phyloP scores from a whole-genome alignment of 1,140 invertebrate species.

The Platyscapa corneri region DNA sequence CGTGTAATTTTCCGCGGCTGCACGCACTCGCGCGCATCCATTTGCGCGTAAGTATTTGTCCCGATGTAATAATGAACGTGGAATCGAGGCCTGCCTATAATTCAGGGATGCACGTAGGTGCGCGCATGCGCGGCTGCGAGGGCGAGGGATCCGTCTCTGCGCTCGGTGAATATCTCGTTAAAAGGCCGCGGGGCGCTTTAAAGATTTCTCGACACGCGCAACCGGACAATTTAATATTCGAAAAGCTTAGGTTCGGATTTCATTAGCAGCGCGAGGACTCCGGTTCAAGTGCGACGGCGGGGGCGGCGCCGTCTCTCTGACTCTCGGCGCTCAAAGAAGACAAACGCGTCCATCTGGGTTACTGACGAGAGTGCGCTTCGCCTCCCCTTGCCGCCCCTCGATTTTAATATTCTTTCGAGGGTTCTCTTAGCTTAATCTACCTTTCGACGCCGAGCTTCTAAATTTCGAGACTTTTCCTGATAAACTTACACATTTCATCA shows the following conservation, averaged over 20 bases:
- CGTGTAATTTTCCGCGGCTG: too few species aligned
- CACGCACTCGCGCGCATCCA: too few species aligned
- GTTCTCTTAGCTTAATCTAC: neutral
- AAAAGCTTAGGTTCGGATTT: neutral
- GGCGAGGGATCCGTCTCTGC: neutral
- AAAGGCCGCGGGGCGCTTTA: neutral
- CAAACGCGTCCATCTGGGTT: neutral
- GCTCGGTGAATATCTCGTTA: neutral
- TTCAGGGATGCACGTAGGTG: too few species aligned
- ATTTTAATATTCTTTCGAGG: conserved; percentile 6
- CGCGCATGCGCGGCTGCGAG: too few species aligned
- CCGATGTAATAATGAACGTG: too few species aligned
- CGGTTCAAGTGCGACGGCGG: neutral
- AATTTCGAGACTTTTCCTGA: neutral
- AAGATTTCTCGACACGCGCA: neutral
- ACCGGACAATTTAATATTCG: conserved; percentile 20
- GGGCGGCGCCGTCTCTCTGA: too few species aligned
- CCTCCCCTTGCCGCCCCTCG: neutral
- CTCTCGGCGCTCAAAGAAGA: neutral
- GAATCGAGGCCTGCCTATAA: too few species aligned
- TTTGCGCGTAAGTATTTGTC: neutral
- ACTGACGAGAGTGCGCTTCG: neutral
- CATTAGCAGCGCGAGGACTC: neutral
- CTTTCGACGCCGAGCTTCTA: neutral
- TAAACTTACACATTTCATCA: neutral